Base-by-base conservation (phyloP, 2,113 vertebrate genomes). In the Ariopsis seemanni region DNA sequence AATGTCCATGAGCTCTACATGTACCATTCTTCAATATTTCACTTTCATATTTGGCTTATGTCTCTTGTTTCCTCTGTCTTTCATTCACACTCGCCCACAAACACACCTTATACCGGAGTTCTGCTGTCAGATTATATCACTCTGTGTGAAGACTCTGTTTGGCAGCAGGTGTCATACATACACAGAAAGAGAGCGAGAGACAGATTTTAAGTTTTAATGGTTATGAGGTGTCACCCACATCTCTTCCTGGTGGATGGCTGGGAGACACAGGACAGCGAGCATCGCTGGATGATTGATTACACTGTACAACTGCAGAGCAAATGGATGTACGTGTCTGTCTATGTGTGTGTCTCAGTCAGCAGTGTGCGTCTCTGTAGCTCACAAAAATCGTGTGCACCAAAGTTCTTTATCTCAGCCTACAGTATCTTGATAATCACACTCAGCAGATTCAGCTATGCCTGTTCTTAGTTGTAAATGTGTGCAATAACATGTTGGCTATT, bases 211-310 rank as follows among this genome's bases (percentile, higher is more conserved):
- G 65, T 81, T 79, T 81, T 78, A 85, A 85, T 88, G 77, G 87
- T 88, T 85, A 80, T 88, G 83, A 85, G 63, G 75, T 84, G 83
- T 85, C 87, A 81, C 42, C 75, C n/a, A 69, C n/a, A 6, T 69
- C 57, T 84, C 55, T 27, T n/a, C 60, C 75, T 80, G 52, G 50
- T 11, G 63, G 75, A 86, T 67, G 60, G 75, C 62, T 86, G 60
- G 75, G 10, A 80, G 85, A 86, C 60, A 42, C 42, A 58, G 10
- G 65, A 74, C 53, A 81, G 42, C 34, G 0, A 5, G 22, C 27
- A 8, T 82, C 22, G 8, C 30, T 9, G 15, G 65, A 82, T 81
- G 78, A 88, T 85, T 71, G 87, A 85, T 71, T 85, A 85, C 42
- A 42, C 71, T 83, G 69, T 27, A 74, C 18, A 50, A 27, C 34